Evolutionary conservation across 1,140 invertebrate species (phyloP).

Genomic region (Charaxes varanes): DNA sequence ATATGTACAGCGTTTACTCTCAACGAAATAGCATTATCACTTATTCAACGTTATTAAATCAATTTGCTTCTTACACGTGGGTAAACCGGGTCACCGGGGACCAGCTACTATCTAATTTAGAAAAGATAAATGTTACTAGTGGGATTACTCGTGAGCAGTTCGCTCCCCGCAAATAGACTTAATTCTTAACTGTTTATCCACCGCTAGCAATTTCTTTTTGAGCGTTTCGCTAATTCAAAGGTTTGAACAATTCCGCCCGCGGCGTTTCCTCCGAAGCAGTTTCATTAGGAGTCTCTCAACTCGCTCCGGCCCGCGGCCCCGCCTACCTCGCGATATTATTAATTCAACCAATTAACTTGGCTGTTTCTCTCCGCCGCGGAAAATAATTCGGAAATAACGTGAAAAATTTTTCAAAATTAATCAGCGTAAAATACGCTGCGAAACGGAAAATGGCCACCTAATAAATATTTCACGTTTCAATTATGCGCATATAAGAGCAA

Average conservation of each 20-base stretch:
- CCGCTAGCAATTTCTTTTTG: conserved; percentile 21
- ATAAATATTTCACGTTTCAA: conserved; percentile 8
- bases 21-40: conserved; percentile 13
- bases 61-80: conserved; percentile 22
- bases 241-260: conserved; percentile 20
- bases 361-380: conserved; percentile 23
- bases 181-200: conserved; percentile 25
- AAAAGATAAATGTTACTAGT: conserved; percentile 22
- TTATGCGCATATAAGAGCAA: conserved; percentile 8
- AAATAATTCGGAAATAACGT: conserved; percentile 1
- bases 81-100: conserved; percentile 15
- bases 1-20: conserved; percentile 8
- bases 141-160: conserved; percentile 21
- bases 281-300: conserved; percentile 25
- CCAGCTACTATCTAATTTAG: conserved; percentile 23
- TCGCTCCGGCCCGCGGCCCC: conserved; percentile 19
- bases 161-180: conserved; percentile 20
- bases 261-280: conserved; percentile 21
- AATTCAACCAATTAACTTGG: conserved; percentile 45
- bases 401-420: conserved; percentile 5
- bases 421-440: not conserved
- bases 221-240: conserved; percentile 25
- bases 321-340: conserved; percentile 24
- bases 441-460: not conserved
- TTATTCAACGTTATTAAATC: conserved; percentile 21